Evolutionary conservation across 1,140 invertebrate genomes (phyloP).

Genomic region (Oedothorax gibbosus): DNA sequence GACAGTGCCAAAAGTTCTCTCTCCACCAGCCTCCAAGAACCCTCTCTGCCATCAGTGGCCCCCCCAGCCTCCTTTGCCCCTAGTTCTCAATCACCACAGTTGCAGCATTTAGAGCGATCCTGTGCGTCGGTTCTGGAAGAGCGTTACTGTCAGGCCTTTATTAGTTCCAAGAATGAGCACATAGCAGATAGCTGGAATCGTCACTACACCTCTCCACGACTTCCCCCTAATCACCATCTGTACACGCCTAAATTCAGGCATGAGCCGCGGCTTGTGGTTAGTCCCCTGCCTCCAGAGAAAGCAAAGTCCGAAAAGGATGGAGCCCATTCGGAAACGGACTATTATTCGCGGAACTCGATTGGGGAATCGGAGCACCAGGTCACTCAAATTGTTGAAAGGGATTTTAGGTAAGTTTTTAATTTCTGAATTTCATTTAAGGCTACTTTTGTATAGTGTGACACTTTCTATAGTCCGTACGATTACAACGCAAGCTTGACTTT

Average conservation of each 20-base stretch:
- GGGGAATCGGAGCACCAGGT: slow-evolving; percentile 63
- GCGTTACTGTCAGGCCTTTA: slow-evolving; percentile 56
- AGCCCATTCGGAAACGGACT: slow-evolving; percentile 47
- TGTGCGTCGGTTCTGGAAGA: slow-evolving; percentile 57
- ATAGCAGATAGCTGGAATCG: slow-evolving; percentile 44
- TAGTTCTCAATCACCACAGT: slow-evolving; percentile 37
- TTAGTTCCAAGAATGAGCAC: slow-evolving; percentile 57
- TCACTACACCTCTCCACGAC: slow-evolving; percentile 49
- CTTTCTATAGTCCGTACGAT: no score
- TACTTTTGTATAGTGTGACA: no score
- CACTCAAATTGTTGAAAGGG: slow-evolving; percentile 70
- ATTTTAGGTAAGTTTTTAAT: slow-evolving; percentile 65
- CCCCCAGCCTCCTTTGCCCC: slow-evolving; percentile 9
- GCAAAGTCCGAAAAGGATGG: slow-evolving; percentile 42
- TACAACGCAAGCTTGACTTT: no score
- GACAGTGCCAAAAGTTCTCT: slow-evolving; percentile 61
- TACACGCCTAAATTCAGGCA: slow-evolving; percentile 44
- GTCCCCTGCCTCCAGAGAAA: slow-evolving; percentile 52
- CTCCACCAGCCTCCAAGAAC: slow-evolving; percentile 53
- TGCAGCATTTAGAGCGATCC: slow-evolving; percentile 29
- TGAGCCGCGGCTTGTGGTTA: slow-evolving; percentile 50
- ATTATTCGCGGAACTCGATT: slow-evolving; percentile 46
- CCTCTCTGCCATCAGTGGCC: background rate
- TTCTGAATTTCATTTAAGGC: no score
- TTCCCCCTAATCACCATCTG: slow-evolving; percentile 51